These are phyloP conservation scores for Lepus townsendii DNA, from an alignment of 2,797 vertebrate genomes.

Conservation along the genomic window DNA sequence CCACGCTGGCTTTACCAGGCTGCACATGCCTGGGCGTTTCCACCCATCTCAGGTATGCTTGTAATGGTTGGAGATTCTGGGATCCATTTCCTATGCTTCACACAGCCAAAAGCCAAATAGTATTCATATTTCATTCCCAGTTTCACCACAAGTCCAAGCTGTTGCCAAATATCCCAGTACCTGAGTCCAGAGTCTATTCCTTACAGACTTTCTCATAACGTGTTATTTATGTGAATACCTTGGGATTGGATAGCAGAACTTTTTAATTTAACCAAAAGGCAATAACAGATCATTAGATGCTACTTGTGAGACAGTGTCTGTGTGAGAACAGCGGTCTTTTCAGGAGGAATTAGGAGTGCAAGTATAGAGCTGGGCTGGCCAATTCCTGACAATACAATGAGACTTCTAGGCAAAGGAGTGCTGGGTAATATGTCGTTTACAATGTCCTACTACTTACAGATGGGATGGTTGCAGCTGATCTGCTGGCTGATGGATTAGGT, in stretches of 20 bases:
- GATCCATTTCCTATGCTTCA: conserved; percentile 63
- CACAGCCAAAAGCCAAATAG: conserved; percentile 62
- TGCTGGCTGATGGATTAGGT: conserved; percentile 1
- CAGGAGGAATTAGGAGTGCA: conserved; percentile 17
- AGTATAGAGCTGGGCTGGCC: background rate
- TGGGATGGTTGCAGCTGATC: background rate
- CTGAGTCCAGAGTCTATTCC: conserved; percentile 48
- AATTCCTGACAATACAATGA: conserved; percentile 59
- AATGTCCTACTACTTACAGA: conserved; percentile 25
- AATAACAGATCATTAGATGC: background rate
- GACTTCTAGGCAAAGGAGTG: background rate
- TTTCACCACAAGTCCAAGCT: conserved; percentile 63
- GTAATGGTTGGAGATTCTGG: conserved; percentile 65
- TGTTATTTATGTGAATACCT: conserved; percentile 59
- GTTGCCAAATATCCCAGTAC: conserved; percentile 63
- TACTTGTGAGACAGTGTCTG: conserved; percentile 34
- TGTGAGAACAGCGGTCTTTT: conserved; percentile 53
- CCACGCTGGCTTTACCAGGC: background rate
- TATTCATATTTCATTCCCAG: conserved; percentile 71
- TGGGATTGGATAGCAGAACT: background rate
- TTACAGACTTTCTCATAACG: conserved; percentile 59
- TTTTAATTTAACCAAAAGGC: conserved; percentile 57
- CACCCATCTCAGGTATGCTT: conserved; percentile 70
- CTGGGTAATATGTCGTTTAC: background rate
- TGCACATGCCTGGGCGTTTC: conserved; percentile 53